Percentiles rank a stretch among this genome's conserved stretches.
phyloP scores from a whole-genome alignment of 1,140 invertebrate species.

The Rhopalosiphum padi region DNA sequence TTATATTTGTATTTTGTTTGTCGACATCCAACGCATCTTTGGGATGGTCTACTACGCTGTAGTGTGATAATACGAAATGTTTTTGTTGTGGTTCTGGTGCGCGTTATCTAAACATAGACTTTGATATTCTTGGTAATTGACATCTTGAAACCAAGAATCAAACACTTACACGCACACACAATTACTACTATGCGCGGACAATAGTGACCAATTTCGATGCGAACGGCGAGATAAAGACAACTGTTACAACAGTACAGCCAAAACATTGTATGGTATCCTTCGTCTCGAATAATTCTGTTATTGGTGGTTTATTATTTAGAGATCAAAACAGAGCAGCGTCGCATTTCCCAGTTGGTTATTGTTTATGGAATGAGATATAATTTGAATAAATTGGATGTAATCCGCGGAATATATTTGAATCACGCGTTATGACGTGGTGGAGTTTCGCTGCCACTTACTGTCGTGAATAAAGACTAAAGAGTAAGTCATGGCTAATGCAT shows the following conservation, averaged over 20 bases:
- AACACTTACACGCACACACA: not conserved
- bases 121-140: conserved; percentile 21
- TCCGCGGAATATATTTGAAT: not conserved
- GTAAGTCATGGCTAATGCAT: not conserved
- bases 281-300: not conserved
- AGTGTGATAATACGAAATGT: not conserved
- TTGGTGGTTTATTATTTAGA: not conserved
- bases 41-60: not conserved
- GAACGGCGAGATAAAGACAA: not conserved
- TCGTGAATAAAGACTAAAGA: not conserved
- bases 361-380: not conserved
- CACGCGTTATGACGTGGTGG: not conserved
- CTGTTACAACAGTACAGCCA: not conserved
- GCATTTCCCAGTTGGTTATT: not conserved
- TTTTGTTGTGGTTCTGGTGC: not conserved
- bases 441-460: not conserved
- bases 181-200: not conserved
- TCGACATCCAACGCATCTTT: not conserved
- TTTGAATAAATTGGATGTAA: not conserved
- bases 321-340: not conserved
- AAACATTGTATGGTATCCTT: not conserved
- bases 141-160: not conserved
- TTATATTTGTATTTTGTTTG: not conserved
- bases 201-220: not conserved
- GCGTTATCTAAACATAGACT: not conserved